phyloP scores from a whole-genome alignment of 2,888 invertebrate species.

The Blera fallax region DNA sequence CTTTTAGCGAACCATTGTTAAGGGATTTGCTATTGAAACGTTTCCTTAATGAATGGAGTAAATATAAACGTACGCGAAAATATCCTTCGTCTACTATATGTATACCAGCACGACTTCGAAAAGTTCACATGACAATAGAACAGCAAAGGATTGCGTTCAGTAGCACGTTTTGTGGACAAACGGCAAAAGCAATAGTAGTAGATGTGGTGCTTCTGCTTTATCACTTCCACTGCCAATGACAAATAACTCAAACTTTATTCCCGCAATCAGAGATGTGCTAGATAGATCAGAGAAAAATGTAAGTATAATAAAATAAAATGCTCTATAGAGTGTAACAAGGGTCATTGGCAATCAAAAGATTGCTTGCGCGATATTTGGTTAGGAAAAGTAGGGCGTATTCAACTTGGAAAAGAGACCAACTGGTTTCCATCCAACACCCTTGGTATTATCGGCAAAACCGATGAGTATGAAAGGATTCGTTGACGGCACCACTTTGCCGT shows the following conservation, averaged over 20 bases:
- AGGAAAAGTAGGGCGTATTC: constrained; percentile 35
- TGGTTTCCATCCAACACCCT: constrained; percentile 63
- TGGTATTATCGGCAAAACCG: constrained; percentile 59
- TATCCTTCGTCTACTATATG: not conserved
- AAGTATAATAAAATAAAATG: constrained; percentile 29
- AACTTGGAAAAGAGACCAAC: constrained; percentile 34
- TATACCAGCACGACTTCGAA: constrained; percentile 35
- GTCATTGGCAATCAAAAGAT: constrained; percentile 59
- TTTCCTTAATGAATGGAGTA: constrained; percentile 69
- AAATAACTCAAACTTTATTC: constrained; percentile 52
- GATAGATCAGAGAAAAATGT: not conserved
- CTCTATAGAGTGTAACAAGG: constrained; percentile 42
- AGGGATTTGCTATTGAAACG: constrained; percentile 72
- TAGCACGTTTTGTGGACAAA: constrained; percentile 44
- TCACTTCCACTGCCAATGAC: constrained; percentile 47
- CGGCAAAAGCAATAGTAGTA: constrained; percentile 27
- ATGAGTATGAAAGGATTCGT: constrained; percentile 65
- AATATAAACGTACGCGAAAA: constrained; percentile 47
- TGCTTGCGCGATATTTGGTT: constrained; percentile 55
- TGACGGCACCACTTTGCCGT: constrained; percentile 68
- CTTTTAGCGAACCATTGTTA: constrained; percentile 57
- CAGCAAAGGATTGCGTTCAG: constrained; percentile 36
- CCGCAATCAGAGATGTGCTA: constrained; percentile 13
- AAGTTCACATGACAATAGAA: constrained; percentile 46
- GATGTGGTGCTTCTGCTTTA: constrained; percentile 26